A percentile compares a stretch with the other conserved stretches of the same genome.
phyloP scores from a whole-genome alignment of 1,140 invertebrate species.

The Conus betulinus region DNA sequence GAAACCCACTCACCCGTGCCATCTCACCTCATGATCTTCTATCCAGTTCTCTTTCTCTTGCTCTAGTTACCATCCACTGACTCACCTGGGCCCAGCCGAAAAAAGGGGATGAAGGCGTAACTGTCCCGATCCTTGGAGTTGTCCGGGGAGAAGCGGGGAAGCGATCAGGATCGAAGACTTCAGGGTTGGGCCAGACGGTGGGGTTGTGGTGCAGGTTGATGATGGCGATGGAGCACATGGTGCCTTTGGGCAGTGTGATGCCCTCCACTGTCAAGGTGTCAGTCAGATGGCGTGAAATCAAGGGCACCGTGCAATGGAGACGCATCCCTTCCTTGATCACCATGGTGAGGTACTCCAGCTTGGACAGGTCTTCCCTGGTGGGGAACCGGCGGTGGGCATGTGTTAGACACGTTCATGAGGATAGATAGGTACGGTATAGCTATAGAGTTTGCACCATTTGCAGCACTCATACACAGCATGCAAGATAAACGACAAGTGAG shows the following conservation, averaged over 20 bases:
- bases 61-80: not conserved
- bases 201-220: slow-evolving; percentile 67
- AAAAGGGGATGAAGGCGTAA: slow-evolving; percentile 65
- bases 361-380: slow-evolving; percentile 58
- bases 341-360: slow-evolving; percentile 71
- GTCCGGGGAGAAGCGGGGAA: slow-evolving; percentile 64
- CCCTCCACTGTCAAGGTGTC: slow-evolving; percentile 40
- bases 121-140: slow-evolving; percentile 62
- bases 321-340: slow-evolving; percentile 74
- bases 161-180: slow-evolving; percentile 54
- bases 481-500: too few relatives aligned
- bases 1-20: not conserved
- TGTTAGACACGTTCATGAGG: too few relatives aligned
- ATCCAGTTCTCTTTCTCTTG: not conserved
- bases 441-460: too few relatives aligned
- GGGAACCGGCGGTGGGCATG: not conserved
- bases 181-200: slow-evolving; percentile 60
- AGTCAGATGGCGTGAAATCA: slow-evolving; percentile 79
- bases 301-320: slow-evolving; percentile 77
- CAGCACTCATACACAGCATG: too few relatives aligned
- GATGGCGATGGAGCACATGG: slow-evolving; percentile 43
- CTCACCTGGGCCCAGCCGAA: slow-evolving; percentile 67
- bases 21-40: not conserved
- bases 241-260: slow-evolving; percentile 37
- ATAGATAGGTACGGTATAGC: too few relatives aligned